Conservation (phyloP, 2,113 vertebrate species). For the Silurus glanis region DNA sequence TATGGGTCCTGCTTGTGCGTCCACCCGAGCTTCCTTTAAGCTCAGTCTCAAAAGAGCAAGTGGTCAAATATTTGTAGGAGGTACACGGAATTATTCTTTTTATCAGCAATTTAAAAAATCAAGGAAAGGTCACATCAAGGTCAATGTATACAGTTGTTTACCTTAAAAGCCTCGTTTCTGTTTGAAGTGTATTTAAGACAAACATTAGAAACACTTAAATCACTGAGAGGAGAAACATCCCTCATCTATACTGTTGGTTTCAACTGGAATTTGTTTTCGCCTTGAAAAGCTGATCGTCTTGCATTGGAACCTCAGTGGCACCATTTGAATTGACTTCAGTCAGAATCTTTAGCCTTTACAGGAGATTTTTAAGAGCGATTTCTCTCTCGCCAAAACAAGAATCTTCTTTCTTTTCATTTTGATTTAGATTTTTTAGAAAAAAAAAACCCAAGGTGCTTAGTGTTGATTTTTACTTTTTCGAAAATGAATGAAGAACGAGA, state of each 20-base stretch:
- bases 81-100: neutral
- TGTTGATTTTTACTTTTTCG: constrained; percentile 4
- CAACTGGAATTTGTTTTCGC: neutral
- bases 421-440: constrained; percentile 16
- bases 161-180: neutral
- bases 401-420: constrained; percentile 1
- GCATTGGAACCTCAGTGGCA: neutral
- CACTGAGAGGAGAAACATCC: neutral
- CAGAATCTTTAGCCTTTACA: neutral
- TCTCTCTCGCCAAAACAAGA: neutral
- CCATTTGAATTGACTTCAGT: neutral
- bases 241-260: neutral
- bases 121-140: constrained; percentile 15
- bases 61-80: neutral
- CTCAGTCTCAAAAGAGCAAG: no score
- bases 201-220: constrained; percentile 34
- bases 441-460: neutral
- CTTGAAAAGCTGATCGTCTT: neutral
- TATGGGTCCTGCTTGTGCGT: neutral
- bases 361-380: constrained; percentile 11
- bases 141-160: neutral
- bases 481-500: constrained; percentile 14
- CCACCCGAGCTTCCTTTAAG: no score
- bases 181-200: neutral
- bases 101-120: neutral